A percentile compares a stretch with the other conserved stretches of the same genome.
phyloP scores from a whole-genome alignment of 2,888 invertebrate species.

The Exephanes ischioxanthus region DNA sequence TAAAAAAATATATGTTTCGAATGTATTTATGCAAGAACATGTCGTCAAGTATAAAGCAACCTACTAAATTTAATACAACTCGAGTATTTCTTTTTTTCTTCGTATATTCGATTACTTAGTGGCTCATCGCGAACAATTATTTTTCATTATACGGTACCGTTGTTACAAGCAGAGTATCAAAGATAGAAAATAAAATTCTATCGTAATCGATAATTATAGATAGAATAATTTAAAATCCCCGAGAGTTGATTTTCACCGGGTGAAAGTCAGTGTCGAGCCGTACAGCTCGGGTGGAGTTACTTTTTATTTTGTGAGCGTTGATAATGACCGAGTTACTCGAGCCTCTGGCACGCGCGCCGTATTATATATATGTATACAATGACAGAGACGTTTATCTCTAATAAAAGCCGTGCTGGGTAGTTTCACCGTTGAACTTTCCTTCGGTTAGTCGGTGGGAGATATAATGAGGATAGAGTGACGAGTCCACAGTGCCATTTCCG shows the following conservation, averaged over 20 bases:
- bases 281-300: background rate
- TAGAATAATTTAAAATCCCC: background rate
- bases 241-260: slow-evolving; percentile 29
- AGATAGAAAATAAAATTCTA: background rate
- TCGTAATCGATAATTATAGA: background rate
- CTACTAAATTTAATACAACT: too few relatives aligned
- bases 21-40: too few relatives aligned
- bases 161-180: too few relatives aligned
- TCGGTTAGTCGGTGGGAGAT: background rate
- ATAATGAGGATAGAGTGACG: slow-evolving; percentile 13
- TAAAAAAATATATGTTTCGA: too few relatives aligned
- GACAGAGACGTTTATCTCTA: slow-evolving; percentile 43
- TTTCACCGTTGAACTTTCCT: slow-evolving; percentile 48
- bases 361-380: slow-evolving; percentile 18
- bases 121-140: too few relatives aligned
- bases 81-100: too few relatives aligned
- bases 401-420: slow-evolving; percentile 18
- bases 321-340: slow-evolving; percentile 50
- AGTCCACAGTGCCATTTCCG: background rate
- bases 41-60: too few relatives aligned
- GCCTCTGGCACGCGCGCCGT: background rate
- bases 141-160: too few relatives aligned
- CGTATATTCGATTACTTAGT: too few relatives aligned
- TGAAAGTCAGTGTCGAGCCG: slow-evolving; percentile 15
- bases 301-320: slow-evolving; percentile 19